Percentiles rank a stretch among this genome's conserved stretches.
Evolutionary conservation across 2,888 invertebrate genomes (phyloP).

Genomic region (Spisula solida): DNA sequence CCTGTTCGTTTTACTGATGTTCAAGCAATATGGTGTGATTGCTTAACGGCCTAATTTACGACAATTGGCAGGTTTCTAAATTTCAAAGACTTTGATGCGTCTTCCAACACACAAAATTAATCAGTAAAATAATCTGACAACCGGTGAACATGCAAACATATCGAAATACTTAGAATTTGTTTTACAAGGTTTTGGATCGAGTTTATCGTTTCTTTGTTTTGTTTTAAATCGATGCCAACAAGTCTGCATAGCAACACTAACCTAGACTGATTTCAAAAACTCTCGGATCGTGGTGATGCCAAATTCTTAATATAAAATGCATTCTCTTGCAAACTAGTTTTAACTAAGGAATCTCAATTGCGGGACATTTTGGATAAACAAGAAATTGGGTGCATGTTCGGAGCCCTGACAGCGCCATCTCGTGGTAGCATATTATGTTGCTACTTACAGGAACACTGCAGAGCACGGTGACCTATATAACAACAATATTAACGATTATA

Average conservation of each 20-base stretch:
- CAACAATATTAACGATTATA: no score
- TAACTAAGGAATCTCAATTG: background rate
- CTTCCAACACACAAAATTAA: background rate
- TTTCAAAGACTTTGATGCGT: background rate
- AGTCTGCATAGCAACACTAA: background rate
- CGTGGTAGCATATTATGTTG: no score
- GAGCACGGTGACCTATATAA: no score
- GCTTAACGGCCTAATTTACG: no score
- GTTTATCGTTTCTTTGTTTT: background rate
- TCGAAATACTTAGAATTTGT: background rate
- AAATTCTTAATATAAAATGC: background rate
- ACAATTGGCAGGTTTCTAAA: no score
- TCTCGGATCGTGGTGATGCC: background rate
- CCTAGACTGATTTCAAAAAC: background rate
- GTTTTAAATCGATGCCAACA: constrained; percentile 10
- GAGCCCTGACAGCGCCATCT: no score
- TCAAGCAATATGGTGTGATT: no score
- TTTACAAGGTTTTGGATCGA: background rate
- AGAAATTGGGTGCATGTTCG: background rate
- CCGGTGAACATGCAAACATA: background rate
- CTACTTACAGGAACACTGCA: no score
- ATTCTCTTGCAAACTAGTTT: background rate
- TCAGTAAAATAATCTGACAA: background rate
- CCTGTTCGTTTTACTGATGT: no score
- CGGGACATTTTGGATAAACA: background rate